Evolutionary conservation across 2,888 invertebrate genomes (phyloP).

Genomic region (Eupsilia transversa): DNA sequence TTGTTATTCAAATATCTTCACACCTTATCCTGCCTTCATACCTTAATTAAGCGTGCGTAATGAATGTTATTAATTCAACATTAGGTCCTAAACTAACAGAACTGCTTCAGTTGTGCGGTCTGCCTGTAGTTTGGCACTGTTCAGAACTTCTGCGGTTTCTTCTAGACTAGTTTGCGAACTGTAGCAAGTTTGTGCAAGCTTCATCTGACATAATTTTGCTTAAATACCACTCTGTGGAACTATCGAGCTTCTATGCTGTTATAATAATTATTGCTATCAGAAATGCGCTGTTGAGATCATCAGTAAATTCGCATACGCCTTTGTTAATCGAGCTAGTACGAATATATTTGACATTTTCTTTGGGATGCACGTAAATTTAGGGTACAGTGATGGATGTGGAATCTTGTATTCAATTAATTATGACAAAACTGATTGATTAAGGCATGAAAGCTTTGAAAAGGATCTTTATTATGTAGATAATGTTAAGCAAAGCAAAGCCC

Average conservation of each 20-base stretch:
- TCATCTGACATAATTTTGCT: slow-evolving; percentile 21
- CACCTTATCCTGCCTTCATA: slow-evolving; percentile 30
- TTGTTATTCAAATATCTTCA: slow-evolving; percentile 51
- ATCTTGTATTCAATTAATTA: not conserved
- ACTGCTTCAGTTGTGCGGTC: slow-evolving; percentile 32
- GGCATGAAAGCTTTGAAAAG: not conserved
- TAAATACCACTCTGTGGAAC: slow-evolving; percentile 7
- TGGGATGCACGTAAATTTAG: not conserved
- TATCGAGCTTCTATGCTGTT: not conserved
- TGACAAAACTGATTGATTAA: not conserved
- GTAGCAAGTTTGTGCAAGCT: slow-evolving; percentile 38
- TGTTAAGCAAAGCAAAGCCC: not conserved
- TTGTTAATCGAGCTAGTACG: not conserved
- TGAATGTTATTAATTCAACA: slow-evolving; percentile 41
- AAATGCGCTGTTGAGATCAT: not conserved
- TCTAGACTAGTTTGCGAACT: slow-evolving; percentile 43
- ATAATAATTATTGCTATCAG: not conserved
- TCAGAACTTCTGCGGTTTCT: slow-evolving; percentile 56
- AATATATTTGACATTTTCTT: not conserved
- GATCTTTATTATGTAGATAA: not conserved
- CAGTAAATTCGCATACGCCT: not conserved
- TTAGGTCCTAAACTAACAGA: slow-evolving; percentile 56
- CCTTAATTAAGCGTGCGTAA: slow-evolving; percentile 22
- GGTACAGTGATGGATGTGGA: not conserved
- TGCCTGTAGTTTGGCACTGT: slow-evolving; percentile 35